Base-by-base conservation (phyloP, 2,888 invertebrate genomes). In the Eilema depressum region DNA sequence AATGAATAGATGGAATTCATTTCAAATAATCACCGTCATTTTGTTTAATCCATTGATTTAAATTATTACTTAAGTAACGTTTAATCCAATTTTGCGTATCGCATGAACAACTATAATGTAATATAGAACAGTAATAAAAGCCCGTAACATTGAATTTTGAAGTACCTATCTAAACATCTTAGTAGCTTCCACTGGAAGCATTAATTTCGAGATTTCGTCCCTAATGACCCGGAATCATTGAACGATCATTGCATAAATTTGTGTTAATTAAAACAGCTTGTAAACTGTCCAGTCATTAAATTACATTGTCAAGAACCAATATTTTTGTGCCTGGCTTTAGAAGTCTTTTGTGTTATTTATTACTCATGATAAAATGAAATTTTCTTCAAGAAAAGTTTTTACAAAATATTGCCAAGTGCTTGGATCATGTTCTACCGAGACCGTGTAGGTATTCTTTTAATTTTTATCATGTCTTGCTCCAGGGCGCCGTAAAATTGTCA, bases 261-360 rank as follows among this genome's bases (percentile, higher is more conserved):
- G 62, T 65, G 65, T 69, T 23, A 65, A 65, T 47, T 10, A 61
- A n/a, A n/a, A 61, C 20, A 30, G 61, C 17, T 14, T 26, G 23
- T 25, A 25, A 25, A 26, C 26, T 59, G 12, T 12, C 11, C 12
- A 14, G 3, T 23, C 26, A 59, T 59, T 25, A 59, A 25, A 59
- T 59, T 59, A 25, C 7, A 12, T 59, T 26, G 57, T 59, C 23
- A 25, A 17, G 12, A 59, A 3, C 25, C 25, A 53, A 26, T 59
- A 59, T 12, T 59, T 57, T 59, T 20, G 14, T 59, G 23, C 17
- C 23, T 59, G 17, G 23, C 4, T 26, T 14, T 25, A 59, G 14
- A 25, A 26, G 25, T 26, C 14, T 14, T 10, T 59, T 59, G 14
- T 14, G 47, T 20, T 53, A 53, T 53, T 53, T 53, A 53, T 53